phyloP scores from a whole-genome alignment of 2,888 invertebrate genomes.

The Xanthia togata region DNA sequence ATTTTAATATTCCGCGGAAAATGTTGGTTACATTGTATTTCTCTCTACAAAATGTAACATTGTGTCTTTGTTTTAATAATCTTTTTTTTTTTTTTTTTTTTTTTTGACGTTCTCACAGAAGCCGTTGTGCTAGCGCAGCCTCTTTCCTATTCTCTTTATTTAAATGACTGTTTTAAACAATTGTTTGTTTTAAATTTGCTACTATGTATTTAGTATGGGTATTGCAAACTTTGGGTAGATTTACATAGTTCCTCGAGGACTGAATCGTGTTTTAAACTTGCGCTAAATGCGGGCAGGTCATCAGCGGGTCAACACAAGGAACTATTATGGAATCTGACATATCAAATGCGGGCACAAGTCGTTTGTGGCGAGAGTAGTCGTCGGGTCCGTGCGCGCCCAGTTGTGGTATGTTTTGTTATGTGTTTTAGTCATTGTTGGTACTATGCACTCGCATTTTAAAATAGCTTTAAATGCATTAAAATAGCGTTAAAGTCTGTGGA shows the following conservation, averaged over 20 bases:
- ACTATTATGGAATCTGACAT: constrained; percentile 33
- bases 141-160: neutral
- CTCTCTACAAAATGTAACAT: too few relatives aligned
- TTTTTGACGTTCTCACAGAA: neutral
- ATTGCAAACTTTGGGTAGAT: neutral
- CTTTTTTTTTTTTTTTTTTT: neutral
- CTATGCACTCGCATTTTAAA: neutral
- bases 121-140: neutral
- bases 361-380: constrained; percentile 29
- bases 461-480: neutral
- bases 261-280: constrained; percentile 10
- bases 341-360: constrained; percentile 29
- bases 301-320: constrained; percentile 10
- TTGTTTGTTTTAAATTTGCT: neutral
- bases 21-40: too few relatives aligned
- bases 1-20: too few relatives aligned
- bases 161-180: neutral
- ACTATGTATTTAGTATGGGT: too few relatives aligned
- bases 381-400: neutral
- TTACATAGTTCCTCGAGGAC: neutral
- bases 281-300: constrained; percentile 16
- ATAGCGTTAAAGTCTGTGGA: neutral
- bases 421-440: neutral
- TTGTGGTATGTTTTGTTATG: neutral
- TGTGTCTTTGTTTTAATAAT: neutral